Conservation (phyloP, 2,888 invertebrate species). For the Argynnis bischoffii region DNA sequence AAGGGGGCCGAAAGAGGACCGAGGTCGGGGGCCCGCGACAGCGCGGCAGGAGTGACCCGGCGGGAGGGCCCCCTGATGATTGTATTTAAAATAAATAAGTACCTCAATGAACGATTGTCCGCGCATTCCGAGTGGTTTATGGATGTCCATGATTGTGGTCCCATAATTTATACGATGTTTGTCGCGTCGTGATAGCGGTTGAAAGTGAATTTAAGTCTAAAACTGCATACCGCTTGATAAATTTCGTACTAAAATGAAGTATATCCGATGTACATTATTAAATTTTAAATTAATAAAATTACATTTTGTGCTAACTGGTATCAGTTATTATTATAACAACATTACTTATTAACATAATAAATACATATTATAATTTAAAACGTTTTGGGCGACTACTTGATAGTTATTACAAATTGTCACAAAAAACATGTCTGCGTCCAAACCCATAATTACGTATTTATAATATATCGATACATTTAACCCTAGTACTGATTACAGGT, state of each 20-base stretch:
- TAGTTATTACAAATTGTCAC: slow-evolving; percentile 32
- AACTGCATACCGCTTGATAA: background rate
- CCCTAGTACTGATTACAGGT: slow-evolving; percentile 65
- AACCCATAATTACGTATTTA: slow-evolving; percentile 72
- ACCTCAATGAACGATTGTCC: slow-evolving; percentile 82
- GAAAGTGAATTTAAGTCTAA: slow-evolving; percentile 28
- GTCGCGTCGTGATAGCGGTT: slow-evolving; percentile 34
- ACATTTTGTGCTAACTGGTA: no score
- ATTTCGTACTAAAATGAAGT: no score
- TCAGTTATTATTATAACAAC: no score
- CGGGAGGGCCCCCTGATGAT: slow-evolving; percentile 79
- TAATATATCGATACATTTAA: slow-evolving; percentile 58
- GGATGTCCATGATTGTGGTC: slow-evolving; percentile 55
- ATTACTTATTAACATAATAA: no score
- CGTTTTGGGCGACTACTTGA: background rate
- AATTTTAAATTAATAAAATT: no score
- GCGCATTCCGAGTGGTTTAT: slow-evolving; percentile 69
- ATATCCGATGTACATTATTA: no score
- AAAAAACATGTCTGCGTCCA: slow-evolving; percentile 37
- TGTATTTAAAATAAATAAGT: slow-evolving; percentile 83
- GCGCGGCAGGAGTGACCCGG: slow-evolving; percentile 72
- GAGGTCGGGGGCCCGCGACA: slow-evolving; percentile 79
- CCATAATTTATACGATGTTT: slow-evolving; percentile 58
- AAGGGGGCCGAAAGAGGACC: slow-evolving; percentile 78
- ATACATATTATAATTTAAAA: no score